Evolutionary conservation across 2,888 invertebrate species (phyloP), one percentile per base, ranked within the genome.

Genomic region (Ditula angustiorana): DNA sequence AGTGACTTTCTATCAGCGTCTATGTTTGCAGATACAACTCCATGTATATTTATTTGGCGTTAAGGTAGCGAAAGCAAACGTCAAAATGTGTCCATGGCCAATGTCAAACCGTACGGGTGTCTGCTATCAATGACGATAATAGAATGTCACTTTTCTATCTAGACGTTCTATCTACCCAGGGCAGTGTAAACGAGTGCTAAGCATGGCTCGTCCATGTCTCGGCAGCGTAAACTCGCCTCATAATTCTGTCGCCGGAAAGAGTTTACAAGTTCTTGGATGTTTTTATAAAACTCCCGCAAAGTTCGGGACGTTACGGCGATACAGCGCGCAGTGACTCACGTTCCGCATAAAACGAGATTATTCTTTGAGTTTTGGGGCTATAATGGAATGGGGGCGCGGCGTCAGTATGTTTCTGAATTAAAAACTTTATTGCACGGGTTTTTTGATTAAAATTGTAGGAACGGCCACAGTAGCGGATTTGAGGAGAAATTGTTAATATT

Each of bases 221-320:
- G 74, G 74, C 75, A 74, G 74, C 75, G 72, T 73, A 71, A 87
- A 88, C 82, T 89, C 87, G 74, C 70, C 79, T 81, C 87, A 86
- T 88, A 89, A 88, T 80, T 88, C 81, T 79, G 78, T 74, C 80
- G 67, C 72, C 78, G 83, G 83, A 83, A 87, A 82, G 80, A 82
- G 82, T 86, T 83, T 79, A 78, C 83, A 84, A 86, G 81, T 84
- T 79, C 77, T 83, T 80, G 72, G 75, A 82, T 83, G 85, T 85
- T 83, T 83, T 82, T 79, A 72, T 71, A 67, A 71, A 79, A 83
- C 78, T 82, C 79, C 69, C 21, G 62, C 67, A 69, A 77, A 77
- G 82, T 85, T 86, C 82, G 83, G 78, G 80, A 78, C 77, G 75
- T 77, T 81, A 79, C 79, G 74, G 78, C 78, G 69, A 56, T 65